Base-by-base conservation (phyloP, 1,140 invertebrate species). In the Pogonus chalceus region DNA sequence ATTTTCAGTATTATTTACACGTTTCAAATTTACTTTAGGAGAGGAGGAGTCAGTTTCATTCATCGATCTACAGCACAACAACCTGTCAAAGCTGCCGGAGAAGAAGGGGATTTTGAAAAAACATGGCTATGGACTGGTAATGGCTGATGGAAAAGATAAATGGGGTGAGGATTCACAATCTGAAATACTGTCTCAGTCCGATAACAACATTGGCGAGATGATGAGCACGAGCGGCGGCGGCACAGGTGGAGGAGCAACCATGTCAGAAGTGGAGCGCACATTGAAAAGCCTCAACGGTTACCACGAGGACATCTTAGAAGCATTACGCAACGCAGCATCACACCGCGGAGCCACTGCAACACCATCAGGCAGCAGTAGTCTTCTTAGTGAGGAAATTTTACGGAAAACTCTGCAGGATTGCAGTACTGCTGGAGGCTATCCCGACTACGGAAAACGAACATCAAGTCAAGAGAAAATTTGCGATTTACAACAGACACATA, bases 101-200 rank as follows among this genome's bases (percentile, higher is more conserved):
- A 90, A 89, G 69, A 85, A 85, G 61, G 91, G 91, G 60, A 86
- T 93, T 67, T 82, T 93, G 72, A 92, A 92, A 77, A 88, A 89
- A 69, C 85, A 85, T 66, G 74, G 63, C 64, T 90, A 90, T 64
- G 84, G 87, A 61, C 81, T 84, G 64, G 79, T 84, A 64, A 76
- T 76, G 65, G 72, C 70, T 56, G 80, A 81, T 64, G 74, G 75
- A 60, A 76, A 76, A 58, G 81, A 81, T 58, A 84, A 84, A 65
- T 81, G 78, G 75, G 78, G 77, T 22, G 85, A 88, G 54, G 82
- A 86, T 62, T 82, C 81, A 39, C 83, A 83, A 65, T 81, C 78
- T 22, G 82, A 85, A 62, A 76, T 81, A 16, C 76, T 86, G 50
- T 79, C 77, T 14, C 81, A 84, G 63, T 81, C 81, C 20, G 83